These are phyloP conservation scores for Caenorhabditis wallacei DNA, from an alignment of 2,888 invertebrate genomes.

Conservation along the genomic window DNA sequence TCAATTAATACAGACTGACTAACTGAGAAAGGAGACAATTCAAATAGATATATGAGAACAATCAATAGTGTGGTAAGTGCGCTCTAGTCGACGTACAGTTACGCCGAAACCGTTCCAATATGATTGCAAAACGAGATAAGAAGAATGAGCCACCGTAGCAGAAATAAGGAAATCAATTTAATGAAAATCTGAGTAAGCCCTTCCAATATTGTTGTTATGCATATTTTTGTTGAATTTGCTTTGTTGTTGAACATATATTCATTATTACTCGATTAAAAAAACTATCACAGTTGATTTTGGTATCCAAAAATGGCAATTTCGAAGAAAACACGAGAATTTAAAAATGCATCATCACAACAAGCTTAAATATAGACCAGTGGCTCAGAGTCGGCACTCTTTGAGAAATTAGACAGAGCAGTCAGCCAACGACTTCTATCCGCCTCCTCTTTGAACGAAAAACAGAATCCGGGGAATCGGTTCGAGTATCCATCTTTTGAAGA, in stretches of 20 bases:
- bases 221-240: constrained; percentile 19
- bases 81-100: too few species aligned
- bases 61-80: too few species aligned
- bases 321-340: too few species aligned
- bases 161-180: too few species aligned
- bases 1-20: too few species aligned
- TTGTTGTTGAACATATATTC: background rate
- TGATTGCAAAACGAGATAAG: too few species aligned
- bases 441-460: constrained; percentile 65
- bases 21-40: too few species aligned
- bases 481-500: constrained; percentile 9
- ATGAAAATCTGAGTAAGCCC: constrained; percentile 1
- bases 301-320: background rate
- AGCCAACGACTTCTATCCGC: constrained; percentile 66
- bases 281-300: background rate
- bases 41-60: too few species aligned
- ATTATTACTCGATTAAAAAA: background rate
- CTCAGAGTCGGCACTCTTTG: constrained; percentile 62
- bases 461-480: constrained; percentile 57
- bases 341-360: constrained; percentile 10
- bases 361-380: constrained; percentile 70
- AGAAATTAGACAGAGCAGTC: constrained; percentile 59
- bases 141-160: too few species aligned
- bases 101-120: too few species aligned
- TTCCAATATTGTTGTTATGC: background rate